Evolutionary conservation across 2,113 vertebrate species (phyloP), one percentile per base, ranked within the genome.

Genomic region (Mola mola): DNA sequence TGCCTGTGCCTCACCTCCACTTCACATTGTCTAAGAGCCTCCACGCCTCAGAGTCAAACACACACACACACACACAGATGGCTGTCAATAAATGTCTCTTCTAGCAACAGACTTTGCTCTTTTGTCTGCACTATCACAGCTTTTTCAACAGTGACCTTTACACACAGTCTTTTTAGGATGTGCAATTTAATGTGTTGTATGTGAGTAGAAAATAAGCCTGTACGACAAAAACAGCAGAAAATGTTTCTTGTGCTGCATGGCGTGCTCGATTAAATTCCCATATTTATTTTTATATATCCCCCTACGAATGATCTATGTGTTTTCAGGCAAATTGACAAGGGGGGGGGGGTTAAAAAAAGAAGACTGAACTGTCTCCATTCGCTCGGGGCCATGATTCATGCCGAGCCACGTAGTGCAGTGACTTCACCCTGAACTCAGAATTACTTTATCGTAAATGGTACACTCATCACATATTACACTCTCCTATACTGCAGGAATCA

Each of bases 1-100:
- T 86, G 91, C 85, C 91, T 89, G 90, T 81, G 88, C 87, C 89
- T 94, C 91, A 94, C 88, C 92, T 93, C 91, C 89, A 85, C 80
- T 86, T 90, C 86, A 87, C 83, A 85, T 86, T 87, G 86, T 88
- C 79, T 68, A 56, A 47, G 60, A 83, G 55, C 60, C 55, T 63
- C 63, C 43, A n/a, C n/a, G n/a, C n/a, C 47, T 56, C 44, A 59
- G 49, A 64, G 52, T 72, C 61, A 58, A 19, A 57, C 36, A 49
- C 37, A 64, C 55, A 56, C 67, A 50, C 44, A 58, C 33, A 68
- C 60, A 64, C 49, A 68, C 2, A 55, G 3, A 60, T 17, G 22
- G 29, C 63, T 70, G 69, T 82, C 82, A 83, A 88, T 82, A 87
- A 66, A 86, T 60, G 73, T 87, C 78, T 76, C 70, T 57, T 71